These are phyloP conservation scores for Drosophila pseudoobscura DNA, from an alignment of 1,140 invertebrate species.

Conservation along the genomic window DNA sequence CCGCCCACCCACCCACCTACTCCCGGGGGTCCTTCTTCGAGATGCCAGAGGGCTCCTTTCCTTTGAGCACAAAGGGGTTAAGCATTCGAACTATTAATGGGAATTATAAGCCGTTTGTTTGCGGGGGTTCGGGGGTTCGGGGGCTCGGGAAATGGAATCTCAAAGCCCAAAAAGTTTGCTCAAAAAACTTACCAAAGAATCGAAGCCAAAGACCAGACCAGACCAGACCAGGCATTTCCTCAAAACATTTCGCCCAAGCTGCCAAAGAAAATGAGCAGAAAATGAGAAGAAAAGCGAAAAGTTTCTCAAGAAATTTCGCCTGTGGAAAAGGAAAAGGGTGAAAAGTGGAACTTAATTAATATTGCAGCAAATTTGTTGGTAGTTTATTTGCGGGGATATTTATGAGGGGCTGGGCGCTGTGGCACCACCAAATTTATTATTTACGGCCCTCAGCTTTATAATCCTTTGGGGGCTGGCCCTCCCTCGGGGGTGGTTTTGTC, in stretches of 20 bases:
- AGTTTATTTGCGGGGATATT: constrained; percentile 2
- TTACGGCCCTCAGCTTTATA: too few relatives aligned
- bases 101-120: background rate
- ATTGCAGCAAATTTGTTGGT: constrained; percentile 16
- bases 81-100: constrained; percentile 44
- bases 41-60: too few relatives aligned
- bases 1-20: background rate
- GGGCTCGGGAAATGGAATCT: constrained; percentile 30
- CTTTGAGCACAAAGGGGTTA: constrained; percentile 31
- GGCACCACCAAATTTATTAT: too few relatives aligned
- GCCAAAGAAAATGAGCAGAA: constrained; percentile 3
- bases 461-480: too few relatives aligned
- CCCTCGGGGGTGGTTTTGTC: too few relatives aligned
- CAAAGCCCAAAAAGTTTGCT: constrained; percentile 24
- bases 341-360: constrained; percentile 45
- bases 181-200: background rate
- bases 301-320: constrained; percentile 20
- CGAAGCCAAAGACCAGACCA: too few relatives aligned
- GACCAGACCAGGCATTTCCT: background rate
- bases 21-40: too few relatives aligned
- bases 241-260: constrained; percentile 7
- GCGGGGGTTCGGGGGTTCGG: too few relatives aligned
- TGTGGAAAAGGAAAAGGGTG: constrained; percentile 9
- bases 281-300: constrained; percentile 32
- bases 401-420: too few relatives aligned